Conservation (phyloP, 2,888 invertebrate species). For the Coremacera marginata region DNA sequence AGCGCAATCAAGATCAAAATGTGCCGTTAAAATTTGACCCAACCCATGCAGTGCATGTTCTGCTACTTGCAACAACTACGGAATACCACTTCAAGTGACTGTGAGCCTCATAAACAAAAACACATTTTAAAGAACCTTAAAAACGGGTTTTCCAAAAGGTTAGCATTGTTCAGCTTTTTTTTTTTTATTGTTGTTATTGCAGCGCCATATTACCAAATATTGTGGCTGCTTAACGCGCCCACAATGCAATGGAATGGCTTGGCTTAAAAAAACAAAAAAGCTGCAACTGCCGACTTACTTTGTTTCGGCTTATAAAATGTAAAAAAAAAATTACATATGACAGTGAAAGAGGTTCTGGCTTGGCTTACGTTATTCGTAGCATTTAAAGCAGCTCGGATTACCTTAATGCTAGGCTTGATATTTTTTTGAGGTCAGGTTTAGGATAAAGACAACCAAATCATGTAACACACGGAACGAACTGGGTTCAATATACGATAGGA, state of each 20-base stretch:
- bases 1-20: not conserved
- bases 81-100: not conserved
- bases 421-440: not conserved
- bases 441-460: not conserved
- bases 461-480: not conserved
- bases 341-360: no score
- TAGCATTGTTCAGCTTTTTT: not conserved
- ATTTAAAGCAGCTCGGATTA: conserved; percentile 7
- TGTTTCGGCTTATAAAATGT: not conserved
- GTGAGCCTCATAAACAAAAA: no score
- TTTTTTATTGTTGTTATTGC: not conserved
- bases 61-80: not conserved
- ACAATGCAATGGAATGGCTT: not conserved
- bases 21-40: conserved; percentile 14
- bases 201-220: not conserved
- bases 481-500: no score
- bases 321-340: not conserved
- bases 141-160: conserved; percentile 8
- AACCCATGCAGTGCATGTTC: conserved; percentile 1
- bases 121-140: not conserved
- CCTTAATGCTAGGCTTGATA: not conserved
- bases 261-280: not conserved
- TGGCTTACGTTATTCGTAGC: not conserved
- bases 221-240: not conserved
- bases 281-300: not conserved